Conservation (phyloP, 2,797 vertebrate genomes). For the Triplophysa bombifrons region DNA sequence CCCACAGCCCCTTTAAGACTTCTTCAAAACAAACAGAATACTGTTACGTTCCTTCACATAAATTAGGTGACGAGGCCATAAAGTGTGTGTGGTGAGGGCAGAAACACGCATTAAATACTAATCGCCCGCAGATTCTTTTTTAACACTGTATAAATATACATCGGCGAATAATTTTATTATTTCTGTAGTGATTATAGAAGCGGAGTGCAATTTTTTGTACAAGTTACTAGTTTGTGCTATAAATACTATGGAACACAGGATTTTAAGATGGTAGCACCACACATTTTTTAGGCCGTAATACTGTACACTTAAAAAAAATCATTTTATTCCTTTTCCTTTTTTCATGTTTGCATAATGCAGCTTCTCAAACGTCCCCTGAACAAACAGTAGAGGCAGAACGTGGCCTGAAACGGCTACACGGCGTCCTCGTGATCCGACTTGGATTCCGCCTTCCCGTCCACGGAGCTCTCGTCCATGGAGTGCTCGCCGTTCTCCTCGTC, state of each 20-base stretch:
- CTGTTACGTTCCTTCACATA: conserved; percentile 91
- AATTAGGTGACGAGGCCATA: conserved; percentile 87
- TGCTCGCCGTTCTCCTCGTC: conserved; percentile 97
- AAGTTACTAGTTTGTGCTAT: conserved; percentile 99
- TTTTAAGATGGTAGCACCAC: conserved; percentile 99
- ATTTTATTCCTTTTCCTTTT: conserved; percentile 71
- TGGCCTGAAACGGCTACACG: conserved; percentile 76
- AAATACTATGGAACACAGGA: conserved; percentile 99
- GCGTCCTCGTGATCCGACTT: conserved; percentile 99
- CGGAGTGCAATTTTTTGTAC: conserved; percentile 99
- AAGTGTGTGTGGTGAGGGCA: conserved; percentile 93
- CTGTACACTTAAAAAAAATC: conserved; percentile 94
- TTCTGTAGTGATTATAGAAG: conserved; percentile 99
- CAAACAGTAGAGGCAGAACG: conserved; percentile 44
- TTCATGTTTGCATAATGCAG: conserved; percentile 42
- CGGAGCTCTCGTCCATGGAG: conserved; percentile 98
- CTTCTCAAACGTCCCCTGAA: conserved; percentile 49
- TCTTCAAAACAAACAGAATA: conserved; percentile 86
- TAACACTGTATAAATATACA: conserved; percentile 99
- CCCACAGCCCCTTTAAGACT: conserved; percentile 91
- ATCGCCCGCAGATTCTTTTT: conserved; percentile 79
- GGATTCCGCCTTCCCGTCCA: conserved; percentile 99
- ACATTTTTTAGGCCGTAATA: conserved; percentile 99
- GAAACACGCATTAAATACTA: conserved; percentile 85
- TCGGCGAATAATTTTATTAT: conserved; percentile 98